Percentiles rank a stretch among this genome's conserved stretches.
Conservation (phyloP, 2,113 vertebrate species). For the Motacilla alba region DNA sequence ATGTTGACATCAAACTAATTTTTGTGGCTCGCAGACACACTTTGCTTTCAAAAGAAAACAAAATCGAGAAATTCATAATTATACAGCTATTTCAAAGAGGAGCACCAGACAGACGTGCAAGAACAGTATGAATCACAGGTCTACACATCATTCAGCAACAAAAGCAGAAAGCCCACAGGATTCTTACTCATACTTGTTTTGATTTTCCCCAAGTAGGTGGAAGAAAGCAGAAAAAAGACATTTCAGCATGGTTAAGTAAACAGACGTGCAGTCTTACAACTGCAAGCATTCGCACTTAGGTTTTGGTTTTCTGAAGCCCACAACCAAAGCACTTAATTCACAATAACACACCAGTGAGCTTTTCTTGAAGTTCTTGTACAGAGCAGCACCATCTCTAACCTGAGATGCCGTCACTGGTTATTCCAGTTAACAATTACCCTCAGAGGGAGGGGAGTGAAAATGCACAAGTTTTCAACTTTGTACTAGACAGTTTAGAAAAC, state of each 20-base stretch:
- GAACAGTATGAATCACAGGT: background rate
- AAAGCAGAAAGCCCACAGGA: background rate
- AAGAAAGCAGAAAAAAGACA: background rate
- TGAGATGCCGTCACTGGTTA: background rate
- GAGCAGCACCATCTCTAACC: background rate
- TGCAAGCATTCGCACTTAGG: background rate
- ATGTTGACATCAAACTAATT: background rate
- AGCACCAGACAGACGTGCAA: background rate
- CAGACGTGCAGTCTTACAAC: background rate
- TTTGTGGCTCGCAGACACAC: background rate
- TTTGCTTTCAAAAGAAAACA: background rate
- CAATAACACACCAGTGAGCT: background rate
- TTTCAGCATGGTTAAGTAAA: background rate
- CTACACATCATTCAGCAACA: background rate
- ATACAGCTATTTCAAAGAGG: background rate
- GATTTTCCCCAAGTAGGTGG: background rate
- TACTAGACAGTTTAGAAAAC: background rate
- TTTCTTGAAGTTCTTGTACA: background rate
- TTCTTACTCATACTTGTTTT: background rate
- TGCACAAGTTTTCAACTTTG: background rate
- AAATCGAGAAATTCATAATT: background rate
- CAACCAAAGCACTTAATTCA: background rate
- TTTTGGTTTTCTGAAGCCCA: background rate
- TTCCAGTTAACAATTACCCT: background rate
- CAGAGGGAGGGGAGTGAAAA: background rate